A percentile compares a stretch with the other conserved stretches of the same genome.
Conservation (phyloP, 2,113 vertebrate species). For the Plecotus auritus region DNA sequence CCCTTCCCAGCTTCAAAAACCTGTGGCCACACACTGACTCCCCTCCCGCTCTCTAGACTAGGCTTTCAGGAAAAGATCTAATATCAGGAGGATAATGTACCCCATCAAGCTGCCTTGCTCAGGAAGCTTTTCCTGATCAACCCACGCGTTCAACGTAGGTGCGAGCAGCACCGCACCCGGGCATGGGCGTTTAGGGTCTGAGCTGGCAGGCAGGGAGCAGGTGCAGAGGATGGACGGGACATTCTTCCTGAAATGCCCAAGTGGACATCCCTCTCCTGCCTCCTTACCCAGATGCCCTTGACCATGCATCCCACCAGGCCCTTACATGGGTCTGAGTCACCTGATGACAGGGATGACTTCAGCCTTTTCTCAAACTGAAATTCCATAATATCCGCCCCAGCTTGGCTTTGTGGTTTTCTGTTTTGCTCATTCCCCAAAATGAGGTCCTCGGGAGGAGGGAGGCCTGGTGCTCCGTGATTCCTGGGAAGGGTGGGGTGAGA, state of each 20-base stretch:
- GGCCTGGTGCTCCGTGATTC: not conserved
- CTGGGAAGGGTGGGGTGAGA: not conserved
- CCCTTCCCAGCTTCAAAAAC: not conserved
- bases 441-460: not conserved
- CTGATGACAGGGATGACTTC: not conserved
- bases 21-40: not conserved
- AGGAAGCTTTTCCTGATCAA: not conserved
- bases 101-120: not conserved
- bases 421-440: not conserved
- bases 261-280: rapidly evolving
- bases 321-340: not conserved
- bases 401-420: not conserved
- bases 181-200: not conserved
- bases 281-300: not conserved
- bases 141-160: rapidly evolving
- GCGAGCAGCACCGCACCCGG: not conserved
- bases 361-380: not conserved
- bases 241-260: not conserved
- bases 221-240: rapidly evolving
- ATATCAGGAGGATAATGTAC: not conserved
- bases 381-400: not conserved
- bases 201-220: not conserved
- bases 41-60: not conserved
- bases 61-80: slow-evolving; percentile 14
- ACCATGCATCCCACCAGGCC: not conserved